Percentiles rank a stretch among this genome's conserved stretches.
Conservation (phyloP, 64 coral and sea anemone species). For the Astreopora myriophthalma region DNA sequence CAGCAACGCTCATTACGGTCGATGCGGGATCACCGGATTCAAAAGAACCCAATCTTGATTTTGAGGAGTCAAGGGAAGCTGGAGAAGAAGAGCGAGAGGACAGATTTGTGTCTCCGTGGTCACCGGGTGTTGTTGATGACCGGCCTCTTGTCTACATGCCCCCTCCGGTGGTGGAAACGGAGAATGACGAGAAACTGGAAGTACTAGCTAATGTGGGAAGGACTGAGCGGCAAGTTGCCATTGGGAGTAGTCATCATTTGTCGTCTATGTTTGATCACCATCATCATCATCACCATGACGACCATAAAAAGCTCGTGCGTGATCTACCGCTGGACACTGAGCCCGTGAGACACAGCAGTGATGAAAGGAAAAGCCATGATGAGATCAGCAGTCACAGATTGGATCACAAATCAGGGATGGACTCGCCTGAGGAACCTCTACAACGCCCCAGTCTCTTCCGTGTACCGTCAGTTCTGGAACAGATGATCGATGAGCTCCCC, state of each 20-base stretch:
- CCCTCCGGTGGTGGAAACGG: conserved; percentile 37
- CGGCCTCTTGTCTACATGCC: conserved; percentile 27
- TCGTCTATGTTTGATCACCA: conserved; percentile 22
- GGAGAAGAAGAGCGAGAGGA: background rate
- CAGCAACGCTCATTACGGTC: background rate
- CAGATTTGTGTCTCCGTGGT: conserved; percentile 19
- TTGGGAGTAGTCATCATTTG: conserved; percentile 31
- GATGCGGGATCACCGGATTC: background rate
- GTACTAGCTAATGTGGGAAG: conserved; percentile 21
- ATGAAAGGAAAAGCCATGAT: conserved; percentile 5
- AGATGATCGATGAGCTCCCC: conserved; percentile 70
- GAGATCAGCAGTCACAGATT: conserved; percentile 11
- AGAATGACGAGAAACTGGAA: conserved; percentile 22
- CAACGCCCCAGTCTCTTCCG: conserved; percentile 43
- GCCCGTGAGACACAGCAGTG: conserved; percentile 23
- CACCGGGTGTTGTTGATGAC: conserved; percentile 24
- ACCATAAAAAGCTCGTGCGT: conserved; percentile 19
- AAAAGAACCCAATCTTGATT: background rate
- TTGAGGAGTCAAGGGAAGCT: background rate
- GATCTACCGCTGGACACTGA: conserved; percentile 34
- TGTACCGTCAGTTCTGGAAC: conserved; percentile 81
- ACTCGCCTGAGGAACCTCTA: background rate
- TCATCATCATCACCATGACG: conserved; percentile 40
- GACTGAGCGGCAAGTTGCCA: conserved; percentile 4
- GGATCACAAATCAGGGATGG: background rate